A percentile compares a stretch with the other conserved stretches of the same genome.
Conservation (phyloP, 2,888 invertebrate species). For the Cartodere bifasciata region DNA sequence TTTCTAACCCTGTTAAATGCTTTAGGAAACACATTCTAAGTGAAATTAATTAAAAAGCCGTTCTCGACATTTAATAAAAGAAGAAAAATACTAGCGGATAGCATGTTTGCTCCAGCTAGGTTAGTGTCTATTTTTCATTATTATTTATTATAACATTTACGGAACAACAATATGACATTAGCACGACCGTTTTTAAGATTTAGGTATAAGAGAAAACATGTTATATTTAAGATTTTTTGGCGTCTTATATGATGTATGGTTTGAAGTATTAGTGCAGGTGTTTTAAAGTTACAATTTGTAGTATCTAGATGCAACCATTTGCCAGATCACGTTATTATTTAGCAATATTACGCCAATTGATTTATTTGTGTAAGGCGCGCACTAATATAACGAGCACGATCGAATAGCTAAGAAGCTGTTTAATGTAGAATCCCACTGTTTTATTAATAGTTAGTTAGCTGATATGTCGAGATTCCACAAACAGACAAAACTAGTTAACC, state of each 20-base stretch:
- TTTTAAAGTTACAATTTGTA: conserved; percentile 22
- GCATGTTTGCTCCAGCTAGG: no score
- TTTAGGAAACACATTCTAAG: no score
- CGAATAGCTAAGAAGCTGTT: conserved; percentile 28
- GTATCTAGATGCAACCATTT: conserved; percentile 18
- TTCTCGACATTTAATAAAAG: no score
- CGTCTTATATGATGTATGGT: conserved; percentile 12
- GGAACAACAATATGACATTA: no score
- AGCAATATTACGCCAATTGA: conserved; percentile 26
- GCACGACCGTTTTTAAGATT: no score
- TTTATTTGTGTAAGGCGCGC: conserved; percentile 25
- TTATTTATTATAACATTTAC: no score
- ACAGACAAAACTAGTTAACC: conserved; percentile 28
- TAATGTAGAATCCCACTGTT: conserved; percentile 31
- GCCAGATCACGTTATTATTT: conserved; percentile 25
- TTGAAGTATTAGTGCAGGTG: conserved; percentile 19
- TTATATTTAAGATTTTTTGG: no score
- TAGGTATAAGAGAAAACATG: no score
- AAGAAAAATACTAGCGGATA: no score
- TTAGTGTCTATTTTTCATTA: no score
- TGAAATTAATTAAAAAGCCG: no score
- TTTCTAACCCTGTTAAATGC: no score
- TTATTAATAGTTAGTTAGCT: conserved; percentile 34
- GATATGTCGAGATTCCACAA: conserved; percentile 28
- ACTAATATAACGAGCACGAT: conserved; percentile 28